Evolutionary conservation across 2,113 vertebrate genomes (phyloP).

Genomic region (Thymallus thymallus): DNA sequence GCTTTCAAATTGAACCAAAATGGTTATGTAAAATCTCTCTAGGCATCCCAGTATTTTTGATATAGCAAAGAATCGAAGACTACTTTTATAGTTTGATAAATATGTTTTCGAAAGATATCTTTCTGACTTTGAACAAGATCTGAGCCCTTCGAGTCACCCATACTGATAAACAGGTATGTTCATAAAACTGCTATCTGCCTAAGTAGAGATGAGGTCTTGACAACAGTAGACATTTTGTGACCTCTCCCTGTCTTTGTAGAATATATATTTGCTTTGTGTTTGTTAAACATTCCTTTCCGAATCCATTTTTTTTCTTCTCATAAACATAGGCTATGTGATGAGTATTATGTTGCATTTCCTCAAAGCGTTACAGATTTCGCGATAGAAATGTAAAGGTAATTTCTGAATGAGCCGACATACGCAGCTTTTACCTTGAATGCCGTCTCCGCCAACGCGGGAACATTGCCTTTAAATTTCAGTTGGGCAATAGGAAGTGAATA

Average conservation of each 20-base stretch:
- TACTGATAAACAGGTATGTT: conserved; percentile 28
- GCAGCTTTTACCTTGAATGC: no score
- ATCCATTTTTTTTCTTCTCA: neutral
- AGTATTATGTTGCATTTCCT: conserved; percentile 35
- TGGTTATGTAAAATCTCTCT: conserved; percentile 16
- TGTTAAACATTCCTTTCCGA: conserved; percentile 43
- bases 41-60: conserved; percentile 12
- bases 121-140: conserved; percentile 24
- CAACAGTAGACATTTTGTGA: conserved; percentile 15
- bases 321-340: conserved; percentile 30
- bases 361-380: conserved; percentile 4
- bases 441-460: no score
- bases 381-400: no score
- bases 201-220: conserved; percentile 33
- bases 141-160: conserved; percentile 53
- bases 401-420: no score
- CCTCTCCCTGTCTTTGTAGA: conserved; percentile 43
- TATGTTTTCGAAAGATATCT: neutral
- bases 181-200: conserved; percentile 48
- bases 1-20: conserved; percentile 29
- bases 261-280: conserved; percentile 37
- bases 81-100: neutral
- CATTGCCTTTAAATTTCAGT: no score
- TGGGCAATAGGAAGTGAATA: no score
- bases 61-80: conserved; percentile 25